Evolutionary conservation across 2,888 invertebrate genomes (phyloP).

Genomic region (Drosophila neonasuta): DNA sequence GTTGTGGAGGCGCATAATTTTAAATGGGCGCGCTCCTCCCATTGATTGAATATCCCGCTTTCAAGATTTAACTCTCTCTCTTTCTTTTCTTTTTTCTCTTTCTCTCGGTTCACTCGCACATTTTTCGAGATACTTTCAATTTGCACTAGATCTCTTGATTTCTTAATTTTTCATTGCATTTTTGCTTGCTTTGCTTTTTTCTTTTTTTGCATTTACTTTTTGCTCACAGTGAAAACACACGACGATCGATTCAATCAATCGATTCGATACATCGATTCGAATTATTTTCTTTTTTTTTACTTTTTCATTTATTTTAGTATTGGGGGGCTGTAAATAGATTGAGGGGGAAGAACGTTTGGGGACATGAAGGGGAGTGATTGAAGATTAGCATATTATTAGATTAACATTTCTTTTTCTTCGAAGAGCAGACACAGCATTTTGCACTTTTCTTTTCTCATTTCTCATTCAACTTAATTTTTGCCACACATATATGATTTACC

Average conservation of each 20-base stretch:
- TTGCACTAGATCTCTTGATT: constrained; percentile 51
- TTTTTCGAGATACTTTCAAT: constrained; percentile 49
- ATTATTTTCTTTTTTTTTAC: constrained; percentile 45
- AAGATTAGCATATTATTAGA: constrained; percentile 18
- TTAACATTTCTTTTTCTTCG: constrained; percentile 11
- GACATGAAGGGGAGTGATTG: neutral
- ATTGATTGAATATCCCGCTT: constrained; percentile 64
- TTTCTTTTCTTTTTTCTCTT: constrained; percentile 7
- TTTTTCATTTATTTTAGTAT: constrained; percentile 33
- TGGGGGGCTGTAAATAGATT: constrained; percentile 55
- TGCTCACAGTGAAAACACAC: constrained; percentile 26
- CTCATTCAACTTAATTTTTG: constrained; percentile 6
- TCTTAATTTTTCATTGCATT: constrained; percentile 30
- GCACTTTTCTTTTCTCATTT: neutral
- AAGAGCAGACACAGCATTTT: constrained; percentile 11
- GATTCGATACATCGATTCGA: constrained; percentile 43
- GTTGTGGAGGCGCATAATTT: constrained; percentile 84
- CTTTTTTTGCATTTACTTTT: constrained; percentile 14
- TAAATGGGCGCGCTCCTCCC: constrained; percentile 81
- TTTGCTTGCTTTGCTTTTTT: constrained; percentile 12
- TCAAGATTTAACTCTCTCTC: constrained; percentile 11
- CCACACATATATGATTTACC: constrained; percentile 7
- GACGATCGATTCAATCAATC: constrained; percentile 24
- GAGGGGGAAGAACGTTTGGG: constrained; percentile 6
- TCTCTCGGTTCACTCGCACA: constrained; percentile 51